Base-by-base conservation (phyloP, 2,797 vertebrate species). In the Chaetophractus vellerosus region DNA sequence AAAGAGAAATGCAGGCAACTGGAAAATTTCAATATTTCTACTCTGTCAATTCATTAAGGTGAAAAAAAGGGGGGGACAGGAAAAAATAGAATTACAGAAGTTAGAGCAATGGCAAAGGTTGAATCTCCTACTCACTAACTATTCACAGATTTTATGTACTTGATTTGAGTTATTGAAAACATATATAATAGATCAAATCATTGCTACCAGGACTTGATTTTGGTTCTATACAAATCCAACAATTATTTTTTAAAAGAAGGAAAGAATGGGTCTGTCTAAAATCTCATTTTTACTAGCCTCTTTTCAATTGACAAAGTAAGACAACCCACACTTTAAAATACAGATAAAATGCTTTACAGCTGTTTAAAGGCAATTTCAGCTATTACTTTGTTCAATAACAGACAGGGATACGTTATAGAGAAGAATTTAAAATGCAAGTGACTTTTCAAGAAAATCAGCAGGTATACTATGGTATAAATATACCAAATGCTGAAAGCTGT, bases 131-230 rank as follows among this genome's bases (percentile, higher is more conserved):
- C 14, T 93, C 7, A 84, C 31, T 71, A 88, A 92, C 66, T 93
- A 86, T 74, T 87, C 19, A 86, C 9, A 83, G 76, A 91, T 83
- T 87, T 71, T 64, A 31, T 91, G 10, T 89, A 94, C 69, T 9
- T 68, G 36, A 88, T 23, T 74, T 74, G 24, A 91, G 16, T 85
- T 91, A 68, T 57, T 28, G 31, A 9, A 78, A 93, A 90, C 31
- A 84, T 18, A 84, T 11, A 71, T 16, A 82, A 36, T 83, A 36
- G 3, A 28, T 48, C 82, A 90, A 45, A 26, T 6, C 80, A 7
- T 83, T 36, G 88, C 41, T 23, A 94, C 18, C 9, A 92, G 50
- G 15, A 9, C 16, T 90, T 81, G n/a, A 8, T 90, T 95, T 71
- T 78, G n/a, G 14, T 59, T 88, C 52, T 76, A 79, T 1, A 76